phyloP scores from a whole-genome alignment of 2,113 vertebrate species.

The Chascanopsetta lugubris region DNA sequence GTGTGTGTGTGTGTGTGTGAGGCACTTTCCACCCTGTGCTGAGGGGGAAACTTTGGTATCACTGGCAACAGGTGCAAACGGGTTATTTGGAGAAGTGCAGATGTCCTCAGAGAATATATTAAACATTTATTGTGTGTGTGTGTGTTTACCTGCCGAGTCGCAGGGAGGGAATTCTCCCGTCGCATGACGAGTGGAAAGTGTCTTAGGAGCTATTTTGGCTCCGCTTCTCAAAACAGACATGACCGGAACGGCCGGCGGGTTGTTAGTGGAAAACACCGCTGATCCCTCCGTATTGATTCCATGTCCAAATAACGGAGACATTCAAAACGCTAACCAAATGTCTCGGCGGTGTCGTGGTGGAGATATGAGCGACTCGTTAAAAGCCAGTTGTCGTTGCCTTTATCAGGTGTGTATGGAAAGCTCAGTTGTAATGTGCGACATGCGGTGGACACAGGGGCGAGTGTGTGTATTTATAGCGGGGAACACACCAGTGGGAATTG shows the following conservation, averaged over 20 bases:
- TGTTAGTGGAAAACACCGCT: conserved; percentile 2
- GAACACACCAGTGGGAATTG: conserved; percentile 42
- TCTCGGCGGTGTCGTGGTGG: background rate
- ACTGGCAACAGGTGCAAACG: conserved; percentile 86
- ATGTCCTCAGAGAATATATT: conserved; percentile 40
- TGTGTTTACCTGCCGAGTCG: conserved; percentile 26
- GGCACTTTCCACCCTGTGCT: conserved; percentile 21
- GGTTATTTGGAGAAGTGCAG: conserved; percentile 65
- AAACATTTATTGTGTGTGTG: conserved; percentile 21
- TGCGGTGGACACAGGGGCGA: conserved; percentile 38
- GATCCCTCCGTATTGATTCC: conserved; percentile 5
- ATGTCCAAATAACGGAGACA: conserved; percentile 34
- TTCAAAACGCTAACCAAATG: conserved; percentile 49
- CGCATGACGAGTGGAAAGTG: background rate
- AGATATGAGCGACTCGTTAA: background rate
- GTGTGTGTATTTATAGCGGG: conserved; percentile 53
- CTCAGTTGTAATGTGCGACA: conserved; percentile 15
- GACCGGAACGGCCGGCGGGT: background rate
- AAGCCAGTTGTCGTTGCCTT: conserved; percentile 25
- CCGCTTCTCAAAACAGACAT: background rate
- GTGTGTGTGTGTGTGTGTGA: conserved; percentile 7
- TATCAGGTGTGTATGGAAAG: conserved; percentile 43
- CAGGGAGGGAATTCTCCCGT: conserved; percentile 8
- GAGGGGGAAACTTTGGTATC: conserved; percentile 76
- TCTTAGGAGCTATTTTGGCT: conserved; percentile 2